Evolutionary conservation across 2,113 vertebrate species (phyloP).

Genomic region (Nerophis lumbriciformis): DNA sequence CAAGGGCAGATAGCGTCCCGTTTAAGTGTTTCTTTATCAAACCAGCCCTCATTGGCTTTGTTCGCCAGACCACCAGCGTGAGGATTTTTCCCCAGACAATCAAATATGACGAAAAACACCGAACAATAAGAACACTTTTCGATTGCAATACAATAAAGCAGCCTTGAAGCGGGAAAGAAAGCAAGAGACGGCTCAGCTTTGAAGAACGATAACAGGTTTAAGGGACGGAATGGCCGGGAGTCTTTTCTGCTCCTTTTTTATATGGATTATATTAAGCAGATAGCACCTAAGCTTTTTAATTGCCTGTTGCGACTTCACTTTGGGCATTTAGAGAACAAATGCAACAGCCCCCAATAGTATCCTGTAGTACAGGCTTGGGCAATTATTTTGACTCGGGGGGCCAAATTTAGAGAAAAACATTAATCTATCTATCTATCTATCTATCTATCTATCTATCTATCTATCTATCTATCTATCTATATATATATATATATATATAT

Average conservation of each 20-base stretch:
- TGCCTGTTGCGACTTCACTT: slow-evolving; percentile 50
- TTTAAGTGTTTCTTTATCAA: slow-evolving; percentile 56
- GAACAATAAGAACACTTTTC: slow-evolving; percentile 53
- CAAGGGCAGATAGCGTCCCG: slow-evolving; percentile 53
- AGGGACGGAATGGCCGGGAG: slow-evolving; percentile 55
- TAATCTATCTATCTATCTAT: too few relatives aligned
- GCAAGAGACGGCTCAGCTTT: slow-evolving; percentile 49
- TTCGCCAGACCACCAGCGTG: slow-evolving; percentile 34
- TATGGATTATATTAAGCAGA: slow-evolving; percentile 73
- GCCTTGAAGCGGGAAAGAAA: slow-evolving; percentile 38
- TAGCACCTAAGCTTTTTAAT: slow-evolving; percentile 54
- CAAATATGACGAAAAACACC: slow-evolving; percentile 43
- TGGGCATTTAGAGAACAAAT: slow-evolving; percentile 54
- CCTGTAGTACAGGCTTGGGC: too few relatives aligned
- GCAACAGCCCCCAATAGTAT: slow-evolving; percentile 32
- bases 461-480: too few relatives aligned
- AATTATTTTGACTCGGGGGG: too few relatives aligned
- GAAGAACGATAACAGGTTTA: slow-evolving; percentile 61
- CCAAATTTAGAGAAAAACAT: too few relatives aligned
- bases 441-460: too few relatives aligned
- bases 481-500: too few relatives aligned
- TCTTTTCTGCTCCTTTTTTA: slow-evolving; percentile 60
- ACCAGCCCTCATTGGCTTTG: slow-evolving; percentile 50
- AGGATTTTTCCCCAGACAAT: slow-evolving; percentile 53
- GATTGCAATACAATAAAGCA: slow-evolving; percentile 54